Percentiles rank a stretch among this genome's conserved stretches.
These are phyloP conservation scores for Cataglyphis altisquamis DNA, from an alignment of 2,888 invertebrate species.

Conservation along the genomic window DNA sequence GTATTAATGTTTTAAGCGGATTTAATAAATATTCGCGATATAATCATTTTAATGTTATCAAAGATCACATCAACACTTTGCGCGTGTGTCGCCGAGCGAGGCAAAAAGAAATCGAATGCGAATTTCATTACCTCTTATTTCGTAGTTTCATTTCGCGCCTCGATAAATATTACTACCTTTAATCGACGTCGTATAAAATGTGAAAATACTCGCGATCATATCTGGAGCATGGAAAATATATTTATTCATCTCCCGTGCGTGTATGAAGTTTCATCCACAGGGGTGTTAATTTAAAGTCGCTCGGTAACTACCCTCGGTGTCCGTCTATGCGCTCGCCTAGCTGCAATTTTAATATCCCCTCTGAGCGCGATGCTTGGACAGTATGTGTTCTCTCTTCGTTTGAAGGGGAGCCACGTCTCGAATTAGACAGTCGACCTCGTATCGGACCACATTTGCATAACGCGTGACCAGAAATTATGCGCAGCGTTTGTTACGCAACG, in stretches of 20 bases:
- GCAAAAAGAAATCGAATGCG: neutral
- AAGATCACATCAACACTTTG: neutral
- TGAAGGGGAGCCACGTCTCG: slow-evolving; percentile 55
- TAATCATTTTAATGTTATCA: slow-evolving; percentile 29
- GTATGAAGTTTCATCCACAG: neutral
- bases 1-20: slow-evolving; percentile 13
- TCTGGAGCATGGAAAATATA: neutral
- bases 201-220: neutral
- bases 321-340: neutral
- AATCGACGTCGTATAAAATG: neutral
- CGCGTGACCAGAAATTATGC: slow-evolving; percentile 45
- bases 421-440: slow-evolving; percentile 56
- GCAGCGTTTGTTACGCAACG: neutral
- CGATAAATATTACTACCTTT: slow-evolving; percentile 9
- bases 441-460: slow-evolving; percentile 36
- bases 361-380: slow-evolving; percentile 44
- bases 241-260: neutral
- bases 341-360: slow-evolving; percentile 56
- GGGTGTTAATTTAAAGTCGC: neutral
- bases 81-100: neutral
- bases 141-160: neutral
- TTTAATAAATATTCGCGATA: slow-evolving; percentile 6
- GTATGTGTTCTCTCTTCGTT: slow-evolving; percentile 48
- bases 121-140: slow-evolving; percentile 21
- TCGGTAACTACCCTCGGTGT: neutral